phyloP scores from a whole-genome alignment of 2,797 vertebrate species.

The Hyperoplus lanceolatus region DNA sequence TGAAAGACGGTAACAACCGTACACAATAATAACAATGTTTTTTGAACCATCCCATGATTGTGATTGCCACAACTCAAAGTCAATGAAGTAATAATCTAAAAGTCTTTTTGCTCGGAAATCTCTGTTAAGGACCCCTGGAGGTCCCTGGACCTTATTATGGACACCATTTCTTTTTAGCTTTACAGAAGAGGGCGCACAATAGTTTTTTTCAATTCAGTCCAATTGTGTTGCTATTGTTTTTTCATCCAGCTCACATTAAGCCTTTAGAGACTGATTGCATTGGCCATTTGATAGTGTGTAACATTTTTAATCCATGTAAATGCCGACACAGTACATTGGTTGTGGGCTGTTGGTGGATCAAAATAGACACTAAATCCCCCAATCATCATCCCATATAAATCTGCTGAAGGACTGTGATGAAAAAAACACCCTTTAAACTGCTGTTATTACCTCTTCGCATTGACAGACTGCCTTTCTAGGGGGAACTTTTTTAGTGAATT shows the following conservation, averaged over 20 bases:
- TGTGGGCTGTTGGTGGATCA: constrained; percentile 22
- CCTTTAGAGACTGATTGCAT: constrained; percentile 23
- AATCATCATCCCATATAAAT: constrained; percentile 33
- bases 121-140: constrained; percentile 7
- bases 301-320: constrained; percentile 41
- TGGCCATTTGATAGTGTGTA: constrained; percentile 26
- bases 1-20: neutral
- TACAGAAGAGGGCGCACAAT: constrained; percentile 75
- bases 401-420: constrained; percentile 8
- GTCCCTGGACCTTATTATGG: neutral
- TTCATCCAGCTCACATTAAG: constrained; percentile 2
- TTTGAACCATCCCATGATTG: neutral
- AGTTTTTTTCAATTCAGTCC: constrained; percentile 13
- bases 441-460: neutral
- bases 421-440: neutral
- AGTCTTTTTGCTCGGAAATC: neutral
- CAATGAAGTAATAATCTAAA: neutral
- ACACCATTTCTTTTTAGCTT: neutral
- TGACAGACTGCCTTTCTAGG: neutral
- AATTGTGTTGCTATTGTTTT: neutral
- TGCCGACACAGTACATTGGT: constrained; percentile 23
- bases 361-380: constrained; percentile 56
- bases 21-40: neutral
- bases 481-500: neutral
- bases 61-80: neutral